Evolutionary conservation across 2,113 vertebrate genomes (phyloP), one percentile per base, ranked within the genome.

Genomic region (Osmerus mordax): DNA sequence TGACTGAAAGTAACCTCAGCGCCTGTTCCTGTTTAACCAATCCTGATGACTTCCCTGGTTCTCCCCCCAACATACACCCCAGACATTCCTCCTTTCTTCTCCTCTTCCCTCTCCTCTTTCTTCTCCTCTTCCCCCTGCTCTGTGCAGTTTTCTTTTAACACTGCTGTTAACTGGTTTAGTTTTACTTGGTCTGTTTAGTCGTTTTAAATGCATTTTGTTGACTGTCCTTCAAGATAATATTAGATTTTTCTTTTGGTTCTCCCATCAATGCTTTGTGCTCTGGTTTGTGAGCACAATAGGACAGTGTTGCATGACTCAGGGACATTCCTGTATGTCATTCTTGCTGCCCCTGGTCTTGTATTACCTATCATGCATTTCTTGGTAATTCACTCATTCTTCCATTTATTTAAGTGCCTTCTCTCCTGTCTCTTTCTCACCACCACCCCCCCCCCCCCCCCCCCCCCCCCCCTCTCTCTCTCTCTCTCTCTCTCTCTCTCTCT

Each of bases 1-100:
- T 89, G 87, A 83, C 87, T 86, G 72, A 86, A 59, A 81, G 88
- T 86, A 87, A 89, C 87, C 88, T 60, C 62, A 2, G 53, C 66
- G 76, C 83, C 84, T 79, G 85, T 82, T 87, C 68, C 73, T 47
- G 55, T 65, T 75, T 60, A 75, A 71, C 85, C 83, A 84, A 80
- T 88, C 73, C 0, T 74, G 78, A 67, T 82, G 78, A 82, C 86
- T 83, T 86, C 84, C 81, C 83, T 77, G 66, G 84, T 19, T 68
- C 72, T 25, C 77, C 0, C 41, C 32, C 36, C 6, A 72, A 4
- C 32, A 16, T 62, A 51, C 73, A 71, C 64, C 74, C 52, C 73
- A 51, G 74, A 56, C 76, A 71, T 81, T 78, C 81, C 79, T 81
- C 81, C 56, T 74, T 68, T 55, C 52, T 65, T 47, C 47, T 55